Percentiles rank a stretch among this genome's conserved stretches.
phyloP scores from a whole-genome alignment of 1,140 invertebrate genomes.

The Sycobia sp. region DNA sequence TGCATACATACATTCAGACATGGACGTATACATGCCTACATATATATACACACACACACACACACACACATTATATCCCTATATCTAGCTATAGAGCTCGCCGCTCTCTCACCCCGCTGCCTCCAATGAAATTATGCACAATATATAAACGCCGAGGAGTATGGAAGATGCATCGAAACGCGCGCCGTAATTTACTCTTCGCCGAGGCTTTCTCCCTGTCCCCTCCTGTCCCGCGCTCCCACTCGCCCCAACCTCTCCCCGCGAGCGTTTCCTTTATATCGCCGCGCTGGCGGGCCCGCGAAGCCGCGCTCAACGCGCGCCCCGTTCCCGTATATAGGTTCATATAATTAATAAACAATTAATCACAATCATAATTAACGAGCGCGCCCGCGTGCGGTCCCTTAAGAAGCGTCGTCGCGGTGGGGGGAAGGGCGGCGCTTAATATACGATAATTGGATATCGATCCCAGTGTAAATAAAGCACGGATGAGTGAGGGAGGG shows the following conservation, averaged over 20 bases:
- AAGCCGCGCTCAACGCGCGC: no score
- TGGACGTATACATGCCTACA: no score
- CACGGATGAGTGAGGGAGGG: neutral
- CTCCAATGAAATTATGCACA: no score
- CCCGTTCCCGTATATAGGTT: neutral
- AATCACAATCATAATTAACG: constrained; percentile 33
- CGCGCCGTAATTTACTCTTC: neutral
- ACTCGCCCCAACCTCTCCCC: neutral
- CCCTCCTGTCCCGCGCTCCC: neutral
- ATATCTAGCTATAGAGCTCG: no score
- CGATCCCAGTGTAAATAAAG: constrained; percentile 35
- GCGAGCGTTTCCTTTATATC: neutral
- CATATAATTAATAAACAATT: constrained; percentile 34
- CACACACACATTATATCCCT: constrained; percentile 1
- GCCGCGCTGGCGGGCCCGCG: neutral
- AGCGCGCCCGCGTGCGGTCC: constrained; percentile 1
- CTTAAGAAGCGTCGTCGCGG: constrained; percentile 15
- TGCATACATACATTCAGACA: no score
- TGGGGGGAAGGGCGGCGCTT: no score
- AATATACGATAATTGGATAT: constrained; percentile 36
- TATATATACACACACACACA: no score
- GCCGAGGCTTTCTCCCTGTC: neutral
- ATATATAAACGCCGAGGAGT: no score
- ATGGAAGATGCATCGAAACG: neutral
- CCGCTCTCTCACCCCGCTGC: no score